Evolutionary conservation across 2,888 invertebrate genomes (phyloP), one percentile per base, ranked within the genome.

Genomic region (Adineta ricciae): DNA sequence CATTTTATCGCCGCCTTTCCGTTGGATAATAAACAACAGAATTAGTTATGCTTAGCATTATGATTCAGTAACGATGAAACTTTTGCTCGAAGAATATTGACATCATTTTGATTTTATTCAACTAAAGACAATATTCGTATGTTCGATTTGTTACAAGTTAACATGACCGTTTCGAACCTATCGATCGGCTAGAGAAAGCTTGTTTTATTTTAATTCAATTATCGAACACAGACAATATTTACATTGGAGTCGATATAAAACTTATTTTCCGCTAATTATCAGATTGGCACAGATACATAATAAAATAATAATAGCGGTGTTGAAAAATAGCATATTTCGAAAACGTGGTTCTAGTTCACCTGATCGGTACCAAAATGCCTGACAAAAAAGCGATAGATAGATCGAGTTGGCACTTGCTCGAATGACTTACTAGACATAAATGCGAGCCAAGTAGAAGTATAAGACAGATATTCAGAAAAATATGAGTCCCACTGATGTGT

Each of bases 311-410:
- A 89, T 88, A 52, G 91, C 88, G 21, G 91, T 89, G 88, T 91
- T 91, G 87, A 89, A 90, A 87, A 90, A 91, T 84, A 91, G 91
- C 87, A 91, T 88, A 16, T 88, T 88, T 78, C 90, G 88, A 87
- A 91, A 91, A 87, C 90, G 90, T 2, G 91, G 91, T 87, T 91
- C 91, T 86, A 91, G 87, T 86, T 91, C 91, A n/a, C 90, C 90
- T 88, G 90, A 90, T 85, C 91, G 87, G 86, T 91, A 91, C 91
- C 91, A 91, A 84, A 88, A 89, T 86, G 91, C 90, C 91, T 91
- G 89, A 88, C 16, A 84, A 50, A 32, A 32, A 14, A 11, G 4
- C 16, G 4, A 19, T 19, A 64, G 32, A 16, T 36, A 14, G 32
- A 32, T 19, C 5, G 41, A 78, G 24, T 78, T 1, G 24, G 21